phyloP scores from a whole-genome alignment of 2,888 invertebrate genomes.

The Pollenia angustigena region DNA sequence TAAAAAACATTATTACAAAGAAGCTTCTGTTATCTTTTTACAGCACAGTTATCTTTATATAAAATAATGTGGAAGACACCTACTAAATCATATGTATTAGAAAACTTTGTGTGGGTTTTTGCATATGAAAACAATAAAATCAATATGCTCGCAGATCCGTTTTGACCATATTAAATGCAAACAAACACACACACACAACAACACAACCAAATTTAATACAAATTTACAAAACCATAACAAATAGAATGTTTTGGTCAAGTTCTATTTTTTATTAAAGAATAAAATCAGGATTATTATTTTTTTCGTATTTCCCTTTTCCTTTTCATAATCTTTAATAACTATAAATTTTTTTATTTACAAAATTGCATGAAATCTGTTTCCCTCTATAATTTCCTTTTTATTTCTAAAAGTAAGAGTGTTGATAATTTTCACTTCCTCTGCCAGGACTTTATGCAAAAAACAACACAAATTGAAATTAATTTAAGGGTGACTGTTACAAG shows the following conservation, averaged over 20 bases:
- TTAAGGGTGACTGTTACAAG: conserved; percentile 46
- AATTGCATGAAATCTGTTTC: conserved; percentile 33
- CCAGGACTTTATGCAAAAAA: neutral
- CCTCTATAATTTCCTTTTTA: conserved; percentile 3
- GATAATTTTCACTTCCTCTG: conserved; percentile 64
- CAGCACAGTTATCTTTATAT: conserved; percentile 14
- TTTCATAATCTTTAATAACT: conserved; percentile 58
- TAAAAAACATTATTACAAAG: conserved; percentile 50
- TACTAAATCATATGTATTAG: conserved; percentile 47
- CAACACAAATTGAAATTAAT: conserved; percentile 50
- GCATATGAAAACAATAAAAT: conserved; percentile 84
- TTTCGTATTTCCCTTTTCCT: conserved; percentile 27
- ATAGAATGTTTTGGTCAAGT: conserved; percentile 53
- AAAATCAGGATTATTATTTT: conserved; percentile 34
- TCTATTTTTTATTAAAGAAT: conserved; percentile 13
- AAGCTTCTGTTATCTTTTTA: neutral
- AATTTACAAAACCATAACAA: conserved; percentile 62
- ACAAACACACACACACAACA: conserved; percentile 1
- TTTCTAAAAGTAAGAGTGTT: conserved; percentile 23
- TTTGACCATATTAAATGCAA: conserved; percentile 59
- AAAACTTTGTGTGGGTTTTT: conserved; percentile 72
- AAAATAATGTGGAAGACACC: conserved; percentile 41
- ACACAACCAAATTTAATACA: conserved; percentile 17
- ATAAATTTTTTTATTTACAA: conserved; percentile 41
- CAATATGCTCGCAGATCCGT: conserved; percentile 79